Base-by-base conservation (phyloP, 2,888 invertebrate genomes). In the Nebria salina region DNA sequence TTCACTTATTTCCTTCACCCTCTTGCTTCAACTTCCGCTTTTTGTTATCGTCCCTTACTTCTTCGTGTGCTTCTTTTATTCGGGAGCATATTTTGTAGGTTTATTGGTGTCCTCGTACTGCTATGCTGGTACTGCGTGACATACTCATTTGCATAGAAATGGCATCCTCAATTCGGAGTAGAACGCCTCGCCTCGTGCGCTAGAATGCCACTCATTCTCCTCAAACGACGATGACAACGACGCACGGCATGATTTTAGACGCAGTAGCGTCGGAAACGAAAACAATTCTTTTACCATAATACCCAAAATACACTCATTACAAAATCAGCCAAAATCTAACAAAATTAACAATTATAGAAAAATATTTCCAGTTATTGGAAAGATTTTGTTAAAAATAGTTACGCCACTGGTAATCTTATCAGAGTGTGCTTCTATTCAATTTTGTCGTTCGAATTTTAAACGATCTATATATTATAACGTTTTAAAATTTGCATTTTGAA, bases 61-160 rank as follows among this genome's bases (percentile, higher is more conserved):
- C 25, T 66, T 20, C 66, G 15, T 66, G 1, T 11, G 11, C 15
- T 25, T 70, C 70, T 34, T 34, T 70, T 15, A 70, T 20, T 34
- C 13, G 11, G 25, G 70, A 70, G 70, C 70, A 26, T 70, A 70
- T 70, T 70, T 70, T 70, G 70, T 20, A 20, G 70, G 70, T 70
- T 70, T 70, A 70, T 70, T 70, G 70, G 26, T 34, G 70, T 25
- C 25, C 70, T 70, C 70, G 34, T 70, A 70, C 70, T 13, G 34
- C 25, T 25, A 70, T 34, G 70, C 70, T 54, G 13, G 54, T 26
- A 70, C 70, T 25, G 26, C 13, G 54, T 70, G 70, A 70, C 66
- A 66, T 25, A 66, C 70, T 70, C 70, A 70, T 70, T 70, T 70
- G 70, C 70, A 70, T 70, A 70, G 70, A 70, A 70, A 70, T 70